phyloP scores from a whole-genome alignment of 2,797 vertebrate genomes.

The Leucoraja ocellata region DNA sequence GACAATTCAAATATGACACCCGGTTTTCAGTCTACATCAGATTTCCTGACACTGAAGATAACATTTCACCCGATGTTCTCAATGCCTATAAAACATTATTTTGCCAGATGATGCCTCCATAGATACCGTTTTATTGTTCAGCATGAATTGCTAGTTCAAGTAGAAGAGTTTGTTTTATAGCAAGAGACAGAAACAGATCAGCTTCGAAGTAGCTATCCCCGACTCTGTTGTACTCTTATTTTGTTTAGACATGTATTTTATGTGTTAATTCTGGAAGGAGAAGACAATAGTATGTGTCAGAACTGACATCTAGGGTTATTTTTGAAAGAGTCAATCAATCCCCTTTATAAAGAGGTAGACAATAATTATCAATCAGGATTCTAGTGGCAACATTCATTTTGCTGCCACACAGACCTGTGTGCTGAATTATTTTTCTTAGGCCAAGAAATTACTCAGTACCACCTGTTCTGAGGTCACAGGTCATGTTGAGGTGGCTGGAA shows the following conservation, averaged over 20 bases:
- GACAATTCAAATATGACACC: not conserved
- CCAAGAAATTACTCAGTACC: not conserved
- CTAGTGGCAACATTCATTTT: not conserved
- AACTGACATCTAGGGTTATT: not conserved
- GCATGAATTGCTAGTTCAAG: not conserved
- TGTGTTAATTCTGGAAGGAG: not conserved
- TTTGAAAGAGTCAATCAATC: not conserved
- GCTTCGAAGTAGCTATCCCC: not conserved
- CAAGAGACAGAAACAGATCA: not conserved
- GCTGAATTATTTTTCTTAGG: not conserved
- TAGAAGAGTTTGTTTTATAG: not conserved
- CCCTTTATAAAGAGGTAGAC: not conserved
- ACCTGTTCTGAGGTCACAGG: not conserved
- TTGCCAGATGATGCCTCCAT: not conserved
- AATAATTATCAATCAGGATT: not conserved
- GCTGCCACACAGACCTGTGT: not conserved
- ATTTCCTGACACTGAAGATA: not conserved
- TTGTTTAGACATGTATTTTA: not conserved
- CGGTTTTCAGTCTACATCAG: not conserved
- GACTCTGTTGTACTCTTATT: not conserved
- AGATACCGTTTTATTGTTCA: not conserved
- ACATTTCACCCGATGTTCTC: not conserved
- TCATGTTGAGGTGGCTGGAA: not conserved
- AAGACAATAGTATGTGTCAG: not conserved
- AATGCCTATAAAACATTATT: not conserved